These are phyloP conservation scores for Harpagifer antarcticus DNA, from an alignment of 2,797 vertebrate genomes.

Conservation along the genomic window DNA sequence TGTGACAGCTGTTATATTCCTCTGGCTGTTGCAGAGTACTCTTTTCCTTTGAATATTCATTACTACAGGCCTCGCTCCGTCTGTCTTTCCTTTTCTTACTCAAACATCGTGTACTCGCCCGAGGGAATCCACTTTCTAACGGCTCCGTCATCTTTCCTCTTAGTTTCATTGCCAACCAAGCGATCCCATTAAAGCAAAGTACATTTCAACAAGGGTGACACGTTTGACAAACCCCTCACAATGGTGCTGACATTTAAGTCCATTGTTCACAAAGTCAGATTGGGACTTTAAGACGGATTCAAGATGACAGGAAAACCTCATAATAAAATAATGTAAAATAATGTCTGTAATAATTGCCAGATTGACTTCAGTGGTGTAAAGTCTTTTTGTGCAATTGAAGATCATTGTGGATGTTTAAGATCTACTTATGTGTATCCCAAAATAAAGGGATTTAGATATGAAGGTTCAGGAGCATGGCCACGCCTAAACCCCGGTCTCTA, in stretches of 20 bases:
- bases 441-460: neutral
- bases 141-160: neutral
- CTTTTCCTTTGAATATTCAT: slow-evolving; percentile 18
- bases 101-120: neutral
- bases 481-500: too few species aligned
- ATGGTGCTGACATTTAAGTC: neutral
- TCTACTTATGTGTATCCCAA: neutral
- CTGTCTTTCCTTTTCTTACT: slow-evolving; percentile 2
- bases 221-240: neutral
- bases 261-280: neutral
- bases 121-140: neutral
- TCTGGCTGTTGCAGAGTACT: slow-evolving; percentile 12
- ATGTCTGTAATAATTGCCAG: neutral
- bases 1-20: slow-evolving; percentile 24
- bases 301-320: neutral
- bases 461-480: too few species aligned
- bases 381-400: neutral
- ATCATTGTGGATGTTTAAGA: neutral
- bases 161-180: neutral
- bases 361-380: neutral
- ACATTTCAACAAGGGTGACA: neutral
- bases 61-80: neutral
- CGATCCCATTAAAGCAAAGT: neutral
- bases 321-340: neutral
- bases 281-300: neutral